These are phyloP conservation scores for Dorcus parallelipipedus DNA, from an alignment of 2,888 invertebrate species.

Conservation along the genomic window DNA sequence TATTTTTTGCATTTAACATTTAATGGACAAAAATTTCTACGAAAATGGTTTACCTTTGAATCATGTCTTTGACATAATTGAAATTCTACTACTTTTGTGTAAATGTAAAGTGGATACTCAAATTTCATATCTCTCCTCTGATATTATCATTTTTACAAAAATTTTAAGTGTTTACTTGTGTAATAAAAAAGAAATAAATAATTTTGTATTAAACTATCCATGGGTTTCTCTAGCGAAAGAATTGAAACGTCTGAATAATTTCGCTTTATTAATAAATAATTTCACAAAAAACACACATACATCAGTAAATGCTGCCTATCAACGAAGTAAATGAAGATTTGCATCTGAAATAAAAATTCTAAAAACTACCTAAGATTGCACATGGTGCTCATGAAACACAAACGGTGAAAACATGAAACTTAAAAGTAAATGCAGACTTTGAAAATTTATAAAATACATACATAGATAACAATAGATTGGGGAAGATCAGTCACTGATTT, in stretches of 20 bases:
- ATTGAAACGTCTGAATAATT: neutral
- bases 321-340: constrained; percentile 1
- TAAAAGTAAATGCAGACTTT: neutral
- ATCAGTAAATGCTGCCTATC: constrained; percentile 9
- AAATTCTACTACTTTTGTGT: too few species aligned
- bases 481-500: neutral
- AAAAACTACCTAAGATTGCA: constrained; percentile 5
- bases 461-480: neutral
- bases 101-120: too few species aligned
- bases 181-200: neutral
- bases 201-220: neutral
- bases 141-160: neutral
- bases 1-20: too few species aligned
- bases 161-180: neutral
- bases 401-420: neutral
- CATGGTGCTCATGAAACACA: constrained; percentile 1
- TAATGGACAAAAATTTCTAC: too few species aligned
- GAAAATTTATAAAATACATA: constrained; percentile 1
- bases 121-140: too few species aligned
- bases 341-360: constrained; percentile 1
- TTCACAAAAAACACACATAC: constrained; percentile 13
- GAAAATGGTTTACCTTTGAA: too few species aligned
- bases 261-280: constrained; percentile 12
- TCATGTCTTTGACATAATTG: too few species aligned
- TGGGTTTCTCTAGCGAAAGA: too few species aligned